Evolutionary conservation across 2,113 vertebrate species (phyloP).

Genomic region (Apodemus speciosus): DNA sequence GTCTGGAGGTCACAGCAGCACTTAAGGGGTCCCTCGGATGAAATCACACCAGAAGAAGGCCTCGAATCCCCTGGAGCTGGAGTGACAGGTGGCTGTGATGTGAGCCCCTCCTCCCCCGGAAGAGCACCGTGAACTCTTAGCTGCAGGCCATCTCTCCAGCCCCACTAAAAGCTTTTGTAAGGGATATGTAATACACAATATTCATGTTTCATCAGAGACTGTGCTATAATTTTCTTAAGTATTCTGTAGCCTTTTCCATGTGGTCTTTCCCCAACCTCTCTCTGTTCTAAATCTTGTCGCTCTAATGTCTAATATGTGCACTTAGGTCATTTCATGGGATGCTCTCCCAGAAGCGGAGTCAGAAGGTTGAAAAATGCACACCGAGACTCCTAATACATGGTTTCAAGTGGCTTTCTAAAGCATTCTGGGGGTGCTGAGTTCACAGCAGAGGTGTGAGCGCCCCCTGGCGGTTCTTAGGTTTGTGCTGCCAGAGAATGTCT

Average conservation of each 20-base stretch:
- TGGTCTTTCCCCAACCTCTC: neutral
- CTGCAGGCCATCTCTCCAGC: neutral
- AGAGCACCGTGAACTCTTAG: neutral
- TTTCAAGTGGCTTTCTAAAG: neutral
- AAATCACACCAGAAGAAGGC: neutral
- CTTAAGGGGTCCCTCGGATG: neutral
- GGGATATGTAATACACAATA: too few species aligned
- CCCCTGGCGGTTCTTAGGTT: neutral
- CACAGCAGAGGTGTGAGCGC: neutral
- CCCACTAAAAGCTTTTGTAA: neutral
- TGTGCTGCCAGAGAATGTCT: neutral
- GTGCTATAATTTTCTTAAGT: neutral
- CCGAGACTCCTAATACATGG: neutral
- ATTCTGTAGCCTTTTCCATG: neutral
- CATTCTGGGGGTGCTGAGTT: rapidly evolving
- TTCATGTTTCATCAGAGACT: neutral
- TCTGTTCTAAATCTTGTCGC: neutral
- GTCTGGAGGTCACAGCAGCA: neutral
- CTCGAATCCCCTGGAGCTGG: neutral
- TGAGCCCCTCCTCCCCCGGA: neutral
- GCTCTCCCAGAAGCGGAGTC: neutral
- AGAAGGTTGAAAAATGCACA: neutral
- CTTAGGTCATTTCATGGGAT: neutral
- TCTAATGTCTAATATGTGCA: neutral
- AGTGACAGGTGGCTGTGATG: neutral